A percentile compares a stretch with the other conserved stretches of the same genome.
Conservation (phyloP, 2,888 invertebrate genomes). For the Acanthopleura granulata region DNA sequence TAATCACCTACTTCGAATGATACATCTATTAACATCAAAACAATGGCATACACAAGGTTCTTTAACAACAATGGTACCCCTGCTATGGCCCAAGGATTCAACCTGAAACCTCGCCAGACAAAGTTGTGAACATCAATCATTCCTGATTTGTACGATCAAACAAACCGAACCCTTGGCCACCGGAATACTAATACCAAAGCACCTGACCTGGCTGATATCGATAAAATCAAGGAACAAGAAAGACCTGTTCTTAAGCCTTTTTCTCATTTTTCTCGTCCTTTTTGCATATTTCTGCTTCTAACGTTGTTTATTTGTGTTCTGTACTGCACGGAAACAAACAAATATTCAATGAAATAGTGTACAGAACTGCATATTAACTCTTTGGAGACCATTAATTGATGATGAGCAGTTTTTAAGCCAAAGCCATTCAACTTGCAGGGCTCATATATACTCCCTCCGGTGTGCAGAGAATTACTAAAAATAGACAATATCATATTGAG, state of each 20-base stretch:
- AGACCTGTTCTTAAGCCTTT: neutral
- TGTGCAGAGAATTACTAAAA: no score
- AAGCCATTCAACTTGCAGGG: no score
- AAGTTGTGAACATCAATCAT: neutral
- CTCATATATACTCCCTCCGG: no score
- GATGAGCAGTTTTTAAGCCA: no score
- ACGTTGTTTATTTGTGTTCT: no score
- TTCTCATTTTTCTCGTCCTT: neutral
- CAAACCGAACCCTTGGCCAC: neutral
- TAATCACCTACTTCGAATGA: neutral
- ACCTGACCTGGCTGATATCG: neutral
- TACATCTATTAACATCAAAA: neutral
- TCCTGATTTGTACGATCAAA: neutral
- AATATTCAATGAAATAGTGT: no score
- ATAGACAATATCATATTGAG: no score
- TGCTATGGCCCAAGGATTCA: neutral
- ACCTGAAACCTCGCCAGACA: conserved; percentile 2
- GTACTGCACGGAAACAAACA: no score
- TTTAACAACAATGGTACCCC: neutral
- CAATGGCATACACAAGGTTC: neutral
- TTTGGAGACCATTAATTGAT: no score
- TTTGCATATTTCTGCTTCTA: neutral
- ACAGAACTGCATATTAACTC: no score
- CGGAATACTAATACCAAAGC: neutral
- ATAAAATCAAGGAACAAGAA: neutral